These are phyloP conservation scores for Chrysoperla carnea DNA, from an alignment of 1,140 invertebrate species.

Conservation along the genomic window DNA sequence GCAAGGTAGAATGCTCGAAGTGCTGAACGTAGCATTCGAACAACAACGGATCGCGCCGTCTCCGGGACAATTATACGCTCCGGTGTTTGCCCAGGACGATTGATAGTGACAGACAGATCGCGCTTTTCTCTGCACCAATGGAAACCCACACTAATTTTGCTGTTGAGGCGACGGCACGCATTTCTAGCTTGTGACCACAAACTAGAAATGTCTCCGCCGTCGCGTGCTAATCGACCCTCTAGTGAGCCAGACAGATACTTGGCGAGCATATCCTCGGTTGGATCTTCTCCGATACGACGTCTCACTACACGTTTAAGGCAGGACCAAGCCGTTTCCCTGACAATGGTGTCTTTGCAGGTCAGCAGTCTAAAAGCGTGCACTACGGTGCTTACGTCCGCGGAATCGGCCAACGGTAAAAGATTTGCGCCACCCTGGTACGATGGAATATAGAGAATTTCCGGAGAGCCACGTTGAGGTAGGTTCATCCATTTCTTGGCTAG, in stretches of 20 bases:
- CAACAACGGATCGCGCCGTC: no score
- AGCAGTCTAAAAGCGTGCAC: conserved; percentile 14
- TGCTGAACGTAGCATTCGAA: no score
- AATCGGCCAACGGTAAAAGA: conserved; percentile 10
- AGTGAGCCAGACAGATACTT: conserved; percentile 9
- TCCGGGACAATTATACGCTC: no score
- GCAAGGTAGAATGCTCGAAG: no score
- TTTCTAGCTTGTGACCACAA: conserved; percentile 9
- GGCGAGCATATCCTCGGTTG: conserved; percentile 1
- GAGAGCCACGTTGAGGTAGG: conserved; percentile 14
- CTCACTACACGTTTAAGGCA: conserved; percentile 3
- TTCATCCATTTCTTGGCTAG: conserved; percentile 13
- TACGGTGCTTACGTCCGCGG: conserved; percentile 9
- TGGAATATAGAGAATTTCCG: conserved; percentile 11
- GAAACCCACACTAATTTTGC: neutral
- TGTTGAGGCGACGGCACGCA: conserved; percentile 2
- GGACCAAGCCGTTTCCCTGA: conserved; percentile 8
- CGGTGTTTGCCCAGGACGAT: no score
- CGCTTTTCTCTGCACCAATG: no score
- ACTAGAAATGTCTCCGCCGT: conserved; percentile 3
- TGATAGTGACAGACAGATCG: no score
- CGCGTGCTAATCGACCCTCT: conserved; percentile 4
- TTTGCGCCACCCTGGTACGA: conserved; percentile 9
- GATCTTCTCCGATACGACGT: conserved; percentile 2
- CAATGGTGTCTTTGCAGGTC: conserved; percentile 7